These are phyloP conservation scores for Entosphenus tridentatus DNA, from an alignment of 2,113 vertebrate genomes.

Conservation along the genomic window DNA sequence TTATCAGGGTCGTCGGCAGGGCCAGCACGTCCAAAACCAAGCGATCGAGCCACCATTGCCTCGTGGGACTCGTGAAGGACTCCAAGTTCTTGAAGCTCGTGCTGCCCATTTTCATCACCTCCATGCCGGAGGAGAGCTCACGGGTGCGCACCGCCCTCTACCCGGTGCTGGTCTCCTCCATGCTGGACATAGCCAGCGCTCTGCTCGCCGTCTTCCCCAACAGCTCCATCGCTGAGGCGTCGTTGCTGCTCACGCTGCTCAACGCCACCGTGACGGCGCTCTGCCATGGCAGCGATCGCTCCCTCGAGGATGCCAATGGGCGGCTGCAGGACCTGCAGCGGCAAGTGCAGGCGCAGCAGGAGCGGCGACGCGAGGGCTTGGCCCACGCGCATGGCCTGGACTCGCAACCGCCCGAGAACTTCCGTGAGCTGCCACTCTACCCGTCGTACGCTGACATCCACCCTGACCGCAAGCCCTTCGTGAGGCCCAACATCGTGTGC, in stretches of 20 bases:
- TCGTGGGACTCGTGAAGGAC: slow-evolving; percentile 40
- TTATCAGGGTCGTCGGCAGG: slow-evolving; percentile 43
- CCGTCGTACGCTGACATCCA: slow-evolving; percentile 47
- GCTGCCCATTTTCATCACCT: slow-evolving; percentile 35
- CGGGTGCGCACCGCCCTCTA: slow-evolving; percentile 25
- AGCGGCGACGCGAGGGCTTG: slow-evolving; percentile 36
- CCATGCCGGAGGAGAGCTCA: slow-evolving; percentile 30
- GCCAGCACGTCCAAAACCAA: slow-evolving; percentile 36
- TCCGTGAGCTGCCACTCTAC: slow-evolving; percentile 42
- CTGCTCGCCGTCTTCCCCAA: slow-evolving; percentile 28
- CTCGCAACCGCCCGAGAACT: slow-evolving; percentile 27
- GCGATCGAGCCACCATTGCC: slow-evolving; percentile 32
- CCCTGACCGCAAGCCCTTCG: slow-evolving; percentile 34
- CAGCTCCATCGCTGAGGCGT: slow-evolving; percentile 37
- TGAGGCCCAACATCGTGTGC: slow-evolving; percentile 42
- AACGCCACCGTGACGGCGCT: slow-evolving; percentile 32
- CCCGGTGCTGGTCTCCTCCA: slow-evolving; percentile 35
- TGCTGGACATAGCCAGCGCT: slow-evolving; percentile 35
- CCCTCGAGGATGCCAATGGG: slow-evolving; percentile 29
- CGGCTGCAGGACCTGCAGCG: slow-evolving; percentile 27
- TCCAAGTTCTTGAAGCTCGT: slow-evolving; percentile 38
- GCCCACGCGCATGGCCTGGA: slow-evolving; percentile 33
- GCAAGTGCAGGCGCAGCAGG: slow-evolving; percentile 35
- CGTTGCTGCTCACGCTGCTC: slow-evolving; percentile 37
- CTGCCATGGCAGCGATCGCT: slow-evolving; percentile 31